Percentiles rank a stretch among this genome's conserved stretches.
phyloP scores from a whole-genome alignment of 1,140 invertebrate genomes.

The Maconellicoccus hirsutus region DNA sequence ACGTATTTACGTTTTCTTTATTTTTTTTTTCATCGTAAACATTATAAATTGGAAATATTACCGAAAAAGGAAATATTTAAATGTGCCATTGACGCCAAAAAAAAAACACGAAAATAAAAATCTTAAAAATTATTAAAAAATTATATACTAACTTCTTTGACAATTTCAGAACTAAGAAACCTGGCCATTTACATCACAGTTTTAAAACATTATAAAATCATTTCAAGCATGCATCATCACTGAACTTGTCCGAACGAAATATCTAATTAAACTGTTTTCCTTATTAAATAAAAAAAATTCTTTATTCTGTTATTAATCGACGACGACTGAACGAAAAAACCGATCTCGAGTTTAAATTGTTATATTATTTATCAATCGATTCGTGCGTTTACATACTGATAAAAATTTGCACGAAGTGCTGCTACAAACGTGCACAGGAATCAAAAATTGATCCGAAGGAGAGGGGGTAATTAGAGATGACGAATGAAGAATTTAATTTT shows the following conservation, averaged over 20 bases:
- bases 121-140: not conserved
- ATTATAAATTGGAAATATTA: no score
- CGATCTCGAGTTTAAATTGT: not conserved
- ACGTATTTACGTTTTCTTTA: no score
- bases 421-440: not conserved
- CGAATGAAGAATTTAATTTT: no score
- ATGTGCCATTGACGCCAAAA: not conserved
- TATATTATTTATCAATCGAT: conserved; percentile 1
- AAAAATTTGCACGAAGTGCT: not conserved
- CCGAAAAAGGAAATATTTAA: no score
- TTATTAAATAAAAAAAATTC: not conserved
- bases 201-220: not conserved
- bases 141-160: not conserved
- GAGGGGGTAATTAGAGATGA: not conserved
- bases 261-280: not conserved
- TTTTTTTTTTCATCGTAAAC: no score
- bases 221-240: not conserved
- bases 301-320: not conserved
- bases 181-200: not conserved
- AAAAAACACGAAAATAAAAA: not conserved
- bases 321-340: not conserved
- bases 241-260: not conserved
- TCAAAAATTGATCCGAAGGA: not conserved
- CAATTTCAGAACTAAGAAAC: not conserved
- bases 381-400: not conserved